These are phyloP conservation scores for Pygoscelis adeliae DNA, from an alignment of 2,113 vertebrate genomes.

Conservation along the genomic window DNA sequence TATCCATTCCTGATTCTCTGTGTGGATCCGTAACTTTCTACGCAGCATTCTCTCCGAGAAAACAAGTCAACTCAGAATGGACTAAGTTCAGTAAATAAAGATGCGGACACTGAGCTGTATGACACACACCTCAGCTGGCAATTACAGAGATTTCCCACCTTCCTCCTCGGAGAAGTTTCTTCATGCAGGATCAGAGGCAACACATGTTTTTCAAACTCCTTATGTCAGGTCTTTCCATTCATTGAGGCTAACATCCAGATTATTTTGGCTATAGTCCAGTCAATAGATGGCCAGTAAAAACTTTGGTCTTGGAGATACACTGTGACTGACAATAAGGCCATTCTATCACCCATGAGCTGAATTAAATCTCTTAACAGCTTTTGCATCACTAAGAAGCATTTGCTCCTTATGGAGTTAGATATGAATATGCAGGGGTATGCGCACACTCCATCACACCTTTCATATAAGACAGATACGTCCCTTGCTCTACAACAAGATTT, in stretches of 20 bases:
- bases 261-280: not conserved
- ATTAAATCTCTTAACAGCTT: not conserved
- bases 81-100: not conserved
- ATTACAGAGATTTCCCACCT: not conserved
- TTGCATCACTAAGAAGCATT: not conserved
- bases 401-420: not conserved
- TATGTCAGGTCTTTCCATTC: not conserved
- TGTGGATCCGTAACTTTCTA: not conserved
- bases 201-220: not conserved
- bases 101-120: not conserved
- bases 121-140: not conserved
- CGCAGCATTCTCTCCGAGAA: not conserved
- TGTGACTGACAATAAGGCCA: not conserved
- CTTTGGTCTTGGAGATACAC: not conserved
- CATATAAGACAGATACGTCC: not conserved
- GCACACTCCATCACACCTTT: not conserved
- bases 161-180: not conserved
- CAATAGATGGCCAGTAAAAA: not conserved
- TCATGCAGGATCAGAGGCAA: not conserved
- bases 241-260: not conserved
- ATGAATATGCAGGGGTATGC: not conserved
- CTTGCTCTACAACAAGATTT: not conserved
- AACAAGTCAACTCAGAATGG: not conserved
- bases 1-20: not conserved
- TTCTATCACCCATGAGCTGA: not conserved